These are phyloP conservation scores for Tenualosa ilisha DNA, from an alignment of 2,797 vertebrate genomes.

Conservation along the genomic window DNA sequence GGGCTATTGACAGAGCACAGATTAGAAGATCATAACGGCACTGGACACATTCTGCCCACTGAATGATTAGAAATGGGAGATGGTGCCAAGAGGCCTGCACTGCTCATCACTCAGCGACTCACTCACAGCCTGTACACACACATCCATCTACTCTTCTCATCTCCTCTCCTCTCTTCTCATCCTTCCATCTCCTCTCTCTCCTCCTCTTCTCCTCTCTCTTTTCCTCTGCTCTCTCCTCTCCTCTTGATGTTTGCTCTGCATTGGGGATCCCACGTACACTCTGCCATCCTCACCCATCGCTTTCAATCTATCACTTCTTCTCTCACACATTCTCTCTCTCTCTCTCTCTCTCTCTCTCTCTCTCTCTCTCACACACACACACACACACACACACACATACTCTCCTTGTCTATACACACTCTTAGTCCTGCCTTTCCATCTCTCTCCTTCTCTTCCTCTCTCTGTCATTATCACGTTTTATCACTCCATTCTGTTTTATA, in stretches of 20 bases:
- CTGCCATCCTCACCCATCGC: not conserved
- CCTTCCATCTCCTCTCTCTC: not conserved
- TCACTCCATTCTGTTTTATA: no score
- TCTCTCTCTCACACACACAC: no score
- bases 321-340: no score
- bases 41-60: slow-evolving; percentile 67
- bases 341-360: no score
- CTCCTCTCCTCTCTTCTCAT: not conserved
- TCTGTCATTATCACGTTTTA: no score
- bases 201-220: not conserved
- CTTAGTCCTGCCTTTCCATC: no score
- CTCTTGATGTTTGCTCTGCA: not conserved
- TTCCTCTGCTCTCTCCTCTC: not conserved
- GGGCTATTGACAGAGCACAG: slow-evolving; percentile 61
- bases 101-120: slow-evolving; percentile 55
- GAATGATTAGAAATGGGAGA: slow-evolving; percentile 68
- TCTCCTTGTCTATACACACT: not conserved
- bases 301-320: slow-evolving; percentile 31
- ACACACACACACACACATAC: no score
- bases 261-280: not conserved
- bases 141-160: not conserved
- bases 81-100: slow-evolving; percentile 65
- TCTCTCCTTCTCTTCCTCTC: not conserved
- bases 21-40: slow-evolving; percentile 70
- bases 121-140: not conserved